Evolutionary conservation across 2,888 invertebrate genomes (phyloP), one percentile per base, ranked within the genome.

Genomic region (Aquatica leii): DNA sequence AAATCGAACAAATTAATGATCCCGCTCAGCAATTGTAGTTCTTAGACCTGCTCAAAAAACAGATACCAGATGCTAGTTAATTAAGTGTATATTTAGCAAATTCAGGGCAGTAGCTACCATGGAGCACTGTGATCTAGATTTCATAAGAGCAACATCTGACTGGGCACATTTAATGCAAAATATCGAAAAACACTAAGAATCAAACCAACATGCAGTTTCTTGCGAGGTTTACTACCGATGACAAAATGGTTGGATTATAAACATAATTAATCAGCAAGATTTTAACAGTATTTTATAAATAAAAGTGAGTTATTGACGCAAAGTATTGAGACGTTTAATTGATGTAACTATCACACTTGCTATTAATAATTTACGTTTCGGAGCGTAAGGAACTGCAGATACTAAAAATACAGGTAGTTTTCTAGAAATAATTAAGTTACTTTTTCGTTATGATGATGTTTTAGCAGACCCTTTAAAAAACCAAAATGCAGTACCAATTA

Each of bases 151-250:
- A 37, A 37, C 37, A 37, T 37, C n/a, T 24, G 24, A 24, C 2
- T 24, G 24, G 24, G 24, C 24, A 24, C 2, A 24, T 24, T 24
- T 24, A 24, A 37, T 11, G 9, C 2, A 11, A 37, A 37, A 37
- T 37, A 37, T 37, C 12, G 37, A 37, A 37, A 37, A 2, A 11
- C 37, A 37, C 37, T 3, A 37, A 12, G 37, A 37, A 37, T 37
- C 37, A 37, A 37, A 37, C 37, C 37, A 37, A n/a, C 37, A 37
- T 37, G 37, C n/a, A n/a, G 11, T 37, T 37, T 37, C 37, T n/a
- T 37, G 12, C 12, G 2, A 24, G 2, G 24, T 24, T 4, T 24
- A 24, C 24, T 24, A 24, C 6, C 24, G 24, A 24, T 24, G 24
- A 6, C 4, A 24, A 24, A 24, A 11, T n/a, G 12, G 37, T 12